Evolutionary conservation across 64 coral and sea anemone species (phyloP).

Genomic region (Exaiptasia diaphana): DNA sequence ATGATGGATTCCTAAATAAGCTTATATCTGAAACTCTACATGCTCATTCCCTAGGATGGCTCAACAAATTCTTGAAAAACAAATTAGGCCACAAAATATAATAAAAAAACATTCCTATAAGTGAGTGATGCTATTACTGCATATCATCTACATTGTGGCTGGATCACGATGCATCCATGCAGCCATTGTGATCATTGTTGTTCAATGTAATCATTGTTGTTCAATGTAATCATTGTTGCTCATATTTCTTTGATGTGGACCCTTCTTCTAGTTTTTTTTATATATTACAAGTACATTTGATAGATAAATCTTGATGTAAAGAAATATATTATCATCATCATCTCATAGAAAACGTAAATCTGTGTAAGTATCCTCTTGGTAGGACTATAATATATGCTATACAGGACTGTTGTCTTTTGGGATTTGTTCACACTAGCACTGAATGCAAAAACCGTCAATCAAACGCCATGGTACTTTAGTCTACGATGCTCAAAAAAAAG

Average conservation of each 20-base stretch:
- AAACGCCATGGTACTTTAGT: neutral
- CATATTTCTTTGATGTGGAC: neutral
- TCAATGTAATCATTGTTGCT: neutral
- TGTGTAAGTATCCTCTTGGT: neutral
- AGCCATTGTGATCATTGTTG: too few species aligned
- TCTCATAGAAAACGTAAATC: slow-evolving; percentile 61
- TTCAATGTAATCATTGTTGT: too few species aligned
- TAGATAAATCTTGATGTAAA: slow-evolving; percentile 40
- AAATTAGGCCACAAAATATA: too few species aligned
- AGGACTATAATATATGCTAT: neutral
- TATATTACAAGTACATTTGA: slow-evolving; percentile 48
- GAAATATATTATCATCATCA: slow-evolving; percentile 67
- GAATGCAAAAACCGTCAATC: neutral
- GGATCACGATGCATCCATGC: neutral
- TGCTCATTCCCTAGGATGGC: too few species aligned
- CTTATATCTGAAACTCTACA: too few species aligned
- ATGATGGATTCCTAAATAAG: too few species aligned
- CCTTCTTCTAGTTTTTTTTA: neutral
- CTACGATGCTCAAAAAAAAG: too few species aligned
- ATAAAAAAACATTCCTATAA: too few species aligned
- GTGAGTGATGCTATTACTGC: too few species aligned
- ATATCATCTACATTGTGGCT: neutral
- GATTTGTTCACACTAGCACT: neutral
- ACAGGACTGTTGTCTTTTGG: neutral
- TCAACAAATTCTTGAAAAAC: too few species aligned